phyloP scores from a whole-genome alignment of 2,113 vertebrate species.

The Hippocampus barbouri region DNA sequence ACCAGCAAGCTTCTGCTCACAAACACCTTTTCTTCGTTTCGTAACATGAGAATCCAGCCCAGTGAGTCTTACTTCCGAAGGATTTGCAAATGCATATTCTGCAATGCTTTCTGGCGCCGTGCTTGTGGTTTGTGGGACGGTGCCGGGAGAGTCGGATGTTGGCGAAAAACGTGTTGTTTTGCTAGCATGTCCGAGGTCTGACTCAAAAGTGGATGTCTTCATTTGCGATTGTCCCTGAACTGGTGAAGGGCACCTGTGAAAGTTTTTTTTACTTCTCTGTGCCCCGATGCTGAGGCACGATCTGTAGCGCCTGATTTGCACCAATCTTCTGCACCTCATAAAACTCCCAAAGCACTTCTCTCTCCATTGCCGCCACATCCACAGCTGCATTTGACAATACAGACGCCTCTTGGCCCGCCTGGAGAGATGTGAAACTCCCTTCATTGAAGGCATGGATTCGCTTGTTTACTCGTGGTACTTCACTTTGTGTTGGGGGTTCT shows the following conservation, averaged over 20 bases:
- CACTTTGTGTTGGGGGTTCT: constrained; percentile 11
- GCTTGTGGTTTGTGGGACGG: background rate
- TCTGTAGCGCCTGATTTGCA: background rate
- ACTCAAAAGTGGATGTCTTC: background rate
- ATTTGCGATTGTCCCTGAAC: background rate
- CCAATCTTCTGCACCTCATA: constrained; percentile 13
- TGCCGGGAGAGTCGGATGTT: background rate
- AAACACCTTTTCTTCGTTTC: background rate
- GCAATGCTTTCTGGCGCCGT: background rate
- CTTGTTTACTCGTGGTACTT: constrained; percentile 18
- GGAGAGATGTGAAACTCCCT: constrained; percentile 39
- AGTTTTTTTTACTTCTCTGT: constrained; percentile 4
- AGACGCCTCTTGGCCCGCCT: constrained; percentile 43
- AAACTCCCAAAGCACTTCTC: constrained; percentile 24
- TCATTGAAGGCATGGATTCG: constrained; percentile 18
- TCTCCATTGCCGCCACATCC: constrained; percentile 55
- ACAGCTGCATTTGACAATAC: constrained; percentile 47
- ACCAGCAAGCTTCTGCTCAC: background rate
- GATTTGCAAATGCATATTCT: background rate
- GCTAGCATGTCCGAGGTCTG: background rate
- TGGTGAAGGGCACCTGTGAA: background rate
- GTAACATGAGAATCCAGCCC: background rate
- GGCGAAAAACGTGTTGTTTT: background rate
- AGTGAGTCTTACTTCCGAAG: background rate
- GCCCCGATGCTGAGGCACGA: constrained; percentile 1